Conservation (phyloP, 2,888 invertebrate species). For the Tanytarsus gracilentus region DNA sequence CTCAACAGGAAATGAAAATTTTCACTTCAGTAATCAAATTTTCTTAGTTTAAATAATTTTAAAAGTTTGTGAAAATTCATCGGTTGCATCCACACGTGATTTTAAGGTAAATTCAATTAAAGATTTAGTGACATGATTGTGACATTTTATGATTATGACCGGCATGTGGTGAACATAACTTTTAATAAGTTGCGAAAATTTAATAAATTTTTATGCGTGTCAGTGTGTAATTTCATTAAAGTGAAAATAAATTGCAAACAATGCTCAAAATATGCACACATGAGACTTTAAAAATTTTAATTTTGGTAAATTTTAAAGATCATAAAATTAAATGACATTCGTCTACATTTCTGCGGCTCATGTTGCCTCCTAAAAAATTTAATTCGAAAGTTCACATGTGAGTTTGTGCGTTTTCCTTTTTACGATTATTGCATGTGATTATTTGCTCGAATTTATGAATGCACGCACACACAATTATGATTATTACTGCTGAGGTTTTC, state of each 20-base stretch:
- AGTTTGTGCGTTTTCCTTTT: background rate
- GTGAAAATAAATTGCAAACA: constrained; percentile 6
- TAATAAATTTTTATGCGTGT: too few relatives aligned
- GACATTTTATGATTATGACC: background rate
- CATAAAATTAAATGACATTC: constrained; percentile 26
- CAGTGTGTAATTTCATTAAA: too few relatives aligned
- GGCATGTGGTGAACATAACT: background rate
- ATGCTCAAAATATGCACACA: constrained; percentile 2
- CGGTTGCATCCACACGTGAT: too few relatives aligned
- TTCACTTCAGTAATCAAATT: too few relatives aligned
- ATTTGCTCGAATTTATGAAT: too few relatives aligned
- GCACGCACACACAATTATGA: constrained; percentile 16
- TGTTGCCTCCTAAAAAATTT: background rate
- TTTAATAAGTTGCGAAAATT: too few relatives aligned
- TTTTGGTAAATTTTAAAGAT: constrained; percentile 12
- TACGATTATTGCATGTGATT: background rate
- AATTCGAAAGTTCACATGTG: background rate
- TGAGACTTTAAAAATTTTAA: constrained; percentile 11
- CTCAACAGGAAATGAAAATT: too few relatives aligned
- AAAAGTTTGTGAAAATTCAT: too few relatives aligned
- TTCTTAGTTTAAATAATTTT: too few relatives aligned
- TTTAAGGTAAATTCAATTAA: too few relatives aligned
- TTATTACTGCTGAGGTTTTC: too few relatives aligned
- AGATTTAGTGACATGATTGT: too few relatives aligned
- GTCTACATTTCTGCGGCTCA: background rate